phyloP scores from a whole-genome alignment of 2,888 invertebrate species.

The Drosophila cognata region DNA sequence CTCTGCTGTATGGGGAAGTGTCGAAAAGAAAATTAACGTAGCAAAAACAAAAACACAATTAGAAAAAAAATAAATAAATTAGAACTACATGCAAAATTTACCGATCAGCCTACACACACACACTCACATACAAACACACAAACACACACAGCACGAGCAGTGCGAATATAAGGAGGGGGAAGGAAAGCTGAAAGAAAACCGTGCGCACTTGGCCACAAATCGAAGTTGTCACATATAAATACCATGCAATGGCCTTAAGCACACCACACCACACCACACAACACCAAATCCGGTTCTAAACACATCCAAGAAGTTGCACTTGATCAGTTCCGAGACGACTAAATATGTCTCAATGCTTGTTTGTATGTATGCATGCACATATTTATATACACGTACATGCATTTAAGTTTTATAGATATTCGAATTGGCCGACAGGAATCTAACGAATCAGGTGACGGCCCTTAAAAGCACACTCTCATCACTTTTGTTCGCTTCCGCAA shows the following conservation, averaged over 20 bases:
- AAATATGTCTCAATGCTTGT: not conserved
- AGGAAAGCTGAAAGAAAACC: slow-evolving; percentile 33
- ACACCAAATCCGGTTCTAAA: slow-evolving; percentile 69
- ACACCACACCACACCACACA: slow-evolving; percentile 7
- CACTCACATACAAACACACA: slow-evolving; percentile 18
- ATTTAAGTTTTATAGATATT: slow-evolving; percentile 8
- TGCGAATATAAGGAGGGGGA: slow-evolving; percentile 15
- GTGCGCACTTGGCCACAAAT: slow-evolving; percentile 55
- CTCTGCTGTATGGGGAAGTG: slow-evolving; percentile 56
- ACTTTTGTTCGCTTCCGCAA: slow-evolving; percentile 22
- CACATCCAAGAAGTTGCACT: slow-evolving; percentile 61
- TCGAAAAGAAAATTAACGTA: slow-evolving; percentile 66
- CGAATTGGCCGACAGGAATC: slow-evolving; percentile 1
- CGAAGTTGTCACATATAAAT: slow-evolving; percentile 69
- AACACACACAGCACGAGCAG: slow-evolving; percentile 12
- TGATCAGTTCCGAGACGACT: slow-evolving; percentile 39
- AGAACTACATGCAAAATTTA: slow-evolving; percentile 56
- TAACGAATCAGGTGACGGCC: slow-evolving; percentile 15
- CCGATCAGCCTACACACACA: slow-evolving; percentile 48
- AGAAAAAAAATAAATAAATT: slow-evolving; percentile 35
- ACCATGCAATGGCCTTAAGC: slow-evolving; percentile 50
- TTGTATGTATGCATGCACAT: slow-evolving; percentile 1
- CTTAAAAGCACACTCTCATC: slow-evolving; percentile 14
- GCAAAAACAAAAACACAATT: slow-evolving; percentile 54
- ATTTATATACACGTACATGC: not conserved